phyloP scores from a whole-genome alignment of 2,113 vertebrate genomes.

The Nymphicus hollandicus region DNA sequence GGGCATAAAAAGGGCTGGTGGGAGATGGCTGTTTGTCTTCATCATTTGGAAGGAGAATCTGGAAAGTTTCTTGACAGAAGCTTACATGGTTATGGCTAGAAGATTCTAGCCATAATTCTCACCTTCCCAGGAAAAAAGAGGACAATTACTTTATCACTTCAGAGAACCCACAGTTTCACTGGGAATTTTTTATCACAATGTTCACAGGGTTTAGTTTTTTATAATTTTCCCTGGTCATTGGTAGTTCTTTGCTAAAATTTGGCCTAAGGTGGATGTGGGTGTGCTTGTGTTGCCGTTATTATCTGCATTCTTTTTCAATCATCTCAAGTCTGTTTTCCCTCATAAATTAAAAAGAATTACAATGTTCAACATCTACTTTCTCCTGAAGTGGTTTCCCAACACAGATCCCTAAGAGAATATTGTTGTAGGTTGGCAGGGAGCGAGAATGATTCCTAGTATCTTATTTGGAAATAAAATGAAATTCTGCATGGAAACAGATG shows the following conservation, averaged over 20 bases:
- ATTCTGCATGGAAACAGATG: not conserved
- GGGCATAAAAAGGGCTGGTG: not conserved
- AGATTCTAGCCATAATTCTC: not conserved
- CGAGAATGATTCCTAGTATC: not conserved
- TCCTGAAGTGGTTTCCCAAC: not conserved
- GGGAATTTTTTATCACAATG: not conserved
- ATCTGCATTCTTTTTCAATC: not conserved
- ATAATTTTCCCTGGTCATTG: not conserved
- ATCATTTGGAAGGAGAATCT: not conserved
- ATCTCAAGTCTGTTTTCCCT: not conserved
- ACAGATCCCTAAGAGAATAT: not conserved
- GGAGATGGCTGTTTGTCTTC: not conserved
- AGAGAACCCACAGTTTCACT: not conserved
- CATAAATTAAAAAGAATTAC: not conserved
- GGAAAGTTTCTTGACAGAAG: not conserved
- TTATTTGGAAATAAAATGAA: not conserved
- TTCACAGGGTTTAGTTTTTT: not conserved
- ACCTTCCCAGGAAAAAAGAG: not conserved
- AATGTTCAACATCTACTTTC: not conserved
- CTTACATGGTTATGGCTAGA: not conserved
- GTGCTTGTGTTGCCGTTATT: not conserved
- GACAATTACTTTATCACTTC: not conserved
- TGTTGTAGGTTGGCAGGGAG: not conserved
- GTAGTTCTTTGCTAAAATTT: not conserved
- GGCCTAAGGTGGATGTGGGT: not conserved